phyloP scores from a whole-genome alignment of 2,113 vertebrate species.

The Atractosteus spatula region DNA sequence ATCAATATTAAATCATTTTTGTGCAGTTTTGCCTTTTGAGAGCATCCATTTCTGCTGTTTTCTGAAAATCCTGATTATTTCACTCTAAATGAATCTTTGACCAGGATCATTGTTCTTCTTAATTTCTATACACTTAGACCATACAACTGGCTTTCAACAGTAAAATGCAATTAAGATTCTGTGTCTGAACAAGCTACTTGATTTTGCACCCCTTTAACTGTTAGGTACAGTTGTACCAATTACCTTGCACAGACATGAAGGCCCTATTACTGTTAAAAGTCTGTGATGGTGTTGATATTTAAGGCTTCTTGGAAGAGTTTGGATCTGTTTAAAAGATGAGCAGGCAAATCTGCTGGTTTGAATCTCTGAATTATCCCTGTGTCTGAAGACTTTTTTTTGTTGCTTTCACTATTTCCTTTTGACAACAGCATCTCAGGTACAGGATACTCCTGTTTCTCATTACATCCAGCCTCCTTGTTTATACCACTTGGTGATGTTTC shows the following conservation, averaged over 20 bases:
- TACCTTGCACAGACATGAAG: slow-evolving; percentile 59
- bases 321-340: slow-evolving; percentile 30
- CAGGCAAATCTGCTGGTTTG: slow-evolving; percentile 28
- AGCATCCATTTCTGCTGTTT: too few species aligned
- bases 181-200: slow-evolving; percentile 51
- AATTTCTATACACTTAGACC: slow-evolving; percentile 29
- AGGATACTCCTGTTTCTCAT: slow-evolving; percentile 8
- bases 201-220: slow-evolving; percentile 42
- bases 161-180: slow-evolving; percentile 65
- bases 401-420: slow-evolving; percentile 38
- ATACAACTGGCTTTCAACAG: slow-evolving; percentile 41
- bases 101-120: slow-evolving; percentile 38
- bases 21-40: too few species aligned
- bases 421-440: slow-evolving; percentile 33
- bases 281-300: slow-evolving; percentile 22
- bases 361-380: slow-evolving; percentile 55
- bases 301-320: slow-evolving; percentile 4
- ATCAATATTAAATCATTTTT: too few species aligned
- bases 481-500: background rate
- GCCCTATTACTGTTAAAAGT: slow-evolving; percentile 71
- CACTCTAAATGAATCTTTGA: slow-evolving; percentile 8
- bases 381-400: slow-evolving; percentile 39
- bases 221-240: slow-evolving; percentile 62
- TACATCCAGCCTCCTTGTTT: background rate
- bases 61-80: too few species aligned